Conservation (phyloP, 2,113 vertebrate genomes). For the Antechinus stuartii region DNA sequence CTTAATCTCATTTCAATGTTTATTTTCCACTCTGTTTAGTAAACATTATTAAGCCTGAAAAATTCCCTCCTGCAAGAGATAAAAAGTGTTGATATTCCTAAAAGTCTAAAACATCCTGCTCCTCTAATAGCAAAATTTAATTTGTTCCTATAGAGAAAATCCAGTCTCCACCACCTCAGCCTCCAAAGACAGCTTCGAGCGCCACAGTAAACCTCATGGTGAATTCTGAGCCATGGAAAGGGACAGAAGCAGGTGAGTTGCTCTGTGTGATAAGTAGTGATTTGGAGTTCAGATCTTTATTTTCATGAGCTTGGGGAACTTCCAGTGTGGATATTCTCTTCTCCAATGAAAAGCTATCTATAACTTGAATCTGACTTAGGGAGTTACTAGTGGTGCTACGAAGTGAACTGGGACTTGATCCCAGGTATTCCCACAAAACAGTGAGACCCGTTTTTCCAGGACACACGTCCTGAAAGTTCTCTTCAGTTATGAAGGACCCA, state of each 20-base stretch:
- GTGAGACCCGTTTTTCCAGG: neutral
- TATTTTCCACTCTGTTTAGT: accelerated
- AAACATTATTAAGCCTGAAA: too few relatives aligned
- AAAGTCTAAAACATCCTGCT: neutral
- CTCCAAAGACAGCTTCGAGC: slow-evolving; percentile 64
- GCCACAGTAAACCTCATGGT: slow-evolving; percentile 77
- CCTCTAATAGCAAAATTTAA: neutral
- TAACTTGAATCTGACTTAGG: neutral
- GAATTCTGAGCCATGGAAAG: slow-evolving; percentile 84
- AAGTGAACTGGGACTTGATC: neutral
- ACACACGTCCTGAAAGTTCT: too few relatives aligned
- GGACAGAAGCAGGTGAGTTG: slow-evolving; percentile 87
- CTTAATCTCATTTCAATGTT: accelerated
- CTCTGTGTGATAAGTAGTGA: neutral
- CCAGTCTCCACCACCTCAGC: neutral
- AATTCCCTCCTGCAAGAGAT: neutral
- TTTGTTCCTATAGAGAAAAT: slow-evolving; percentile 74
- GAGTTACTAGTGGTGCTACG: neutral
- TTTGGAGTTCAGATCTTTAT: neutral
- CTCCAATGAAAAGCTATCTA: neutral
- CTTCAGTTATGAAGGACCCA: neutral
- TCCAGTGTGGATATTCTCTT: neutral
- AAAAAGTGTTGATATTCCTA: neutral
- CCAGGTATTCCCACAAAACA: neutral
- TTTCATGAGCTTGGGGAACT: neutral